Evolutionary conservation across 2,888 invertebrate species (phyloP), one percentile per base, ranked within the genome.

Genomic region (Chesias legatella): DNA sequence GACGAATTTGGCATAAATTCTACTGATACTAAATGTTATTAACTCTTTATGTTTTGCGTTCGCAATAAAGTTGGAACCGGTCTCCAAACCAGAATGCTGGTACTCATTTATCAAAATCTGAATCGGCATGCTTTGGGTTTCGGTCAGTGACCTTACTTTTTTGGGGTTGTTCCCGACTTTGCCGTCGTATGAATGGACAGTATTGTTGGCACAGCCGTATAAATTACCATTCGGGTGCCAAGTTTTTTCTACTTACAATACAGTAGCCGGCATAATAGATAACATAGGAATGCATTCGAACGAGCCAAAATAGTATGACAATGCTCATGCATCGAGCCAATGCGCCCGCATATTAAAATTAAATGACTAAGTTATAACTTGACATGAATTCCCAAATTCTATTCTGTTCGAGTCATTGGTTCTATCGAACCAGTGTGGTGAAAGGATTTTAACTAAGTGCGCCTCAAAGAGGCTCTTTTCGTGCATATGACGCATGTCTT

Each of bases 51-150:
- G 3, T 22, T 2, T 22, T 6, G n/a, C 7, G 6, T 22, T 22
- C n/a, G 22, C n/a, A 22, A 22, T 37, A 47, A 36, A 26, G n/a
- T 29, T 43, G 22, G 48, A 48, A 60, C 60, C 55, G 56, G 63
- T 61, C 48, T 35, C 33, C 23, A 51, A 59, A 58, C 47, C 36
- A 37, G 47, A 35, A 60, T 36, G 56, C 50, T 60, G 55, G 53
- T 48, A 62, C 38, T 56, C 51, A 55, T 53, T 60, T 59, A 51
- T 64, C 53, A 60, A 54, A 60, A 48, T 52, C 46, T 41, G 40
- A 51, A 57, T 58, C 35, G 43, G 47, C 51, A 56, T 53, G 36
- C 22, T 37, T 26, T 31, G 30, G 32, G 32, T 25, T 47, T 41
- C 52, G 59, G 55, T 60, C 60, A 48, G 38, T 48, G 60, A 53